Conservation (phyloP, 2,797 vertebrate genomes). For the Malacoctenus gilli region DNA sequence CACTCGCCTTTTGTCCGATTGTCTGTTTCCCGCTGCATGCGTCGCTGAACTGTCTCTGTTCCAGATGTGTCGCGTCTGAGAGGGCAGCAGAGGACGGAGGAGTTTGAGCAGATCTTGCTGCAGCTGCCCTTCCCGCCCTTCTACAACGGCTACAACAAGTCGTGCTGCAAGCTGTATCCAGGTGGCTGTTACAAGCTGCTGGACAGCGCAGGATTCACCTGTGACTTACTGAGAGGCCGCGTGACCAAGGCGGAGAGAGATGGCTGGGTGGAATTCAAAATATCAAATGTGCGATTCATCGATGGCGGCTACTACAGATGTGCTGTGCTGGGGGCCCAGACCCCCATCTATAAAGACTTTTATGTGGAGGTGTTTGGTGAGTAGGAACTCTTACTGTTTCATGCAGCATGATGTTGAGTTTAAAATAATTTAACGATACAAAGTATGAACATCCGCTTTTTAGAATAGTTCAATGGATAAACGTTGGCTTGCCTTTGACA, state of each 20-base stretch:
- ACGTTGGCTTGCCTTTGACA: no score
- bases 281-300: slow-evolving; percentile 51
- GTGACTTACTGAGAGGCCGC: slow-evolving; percentile 62
- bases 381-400: slow-evolving; percentile 21
- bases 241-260: slow-evolving; percentile 45
- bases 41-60: slow-evolving; percentile 42
- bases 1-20: no score
- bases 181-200: slow-evolving; percentile 57
- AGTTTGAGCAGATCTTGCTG: slow-evolving; percentile 61
- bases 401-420: not conserved
- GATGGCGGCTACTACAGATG: slow-evolving; percentile 80
- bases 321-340: slow-evolving; percentile 28
- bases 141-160: slow-evolving; percentile 64
- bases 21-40: not conserved
- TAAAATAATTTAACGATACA: no score
- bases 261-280: slow-evolving; percentile 71
- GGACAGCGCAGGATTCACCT: slow-evolving; percentile 62
- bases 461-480: no score
- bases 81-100: slow-evolving; percentile 56
- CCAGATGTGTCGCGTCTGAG: slow-evolving; percentile 55
- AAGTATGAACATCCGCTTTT: no score
- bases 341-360: slow-evolving; percentile 59
- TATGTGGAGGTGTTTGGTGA: slow-evolving; percentile 69
- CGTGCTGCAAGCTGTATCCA: slow-evolving; percentile 71
- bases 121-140: slow-evolving; percentile 55